Conservation (phyloP, 2,888 invertebrate genomes). For the Gymnoscelis rufifasciata region DNA sequence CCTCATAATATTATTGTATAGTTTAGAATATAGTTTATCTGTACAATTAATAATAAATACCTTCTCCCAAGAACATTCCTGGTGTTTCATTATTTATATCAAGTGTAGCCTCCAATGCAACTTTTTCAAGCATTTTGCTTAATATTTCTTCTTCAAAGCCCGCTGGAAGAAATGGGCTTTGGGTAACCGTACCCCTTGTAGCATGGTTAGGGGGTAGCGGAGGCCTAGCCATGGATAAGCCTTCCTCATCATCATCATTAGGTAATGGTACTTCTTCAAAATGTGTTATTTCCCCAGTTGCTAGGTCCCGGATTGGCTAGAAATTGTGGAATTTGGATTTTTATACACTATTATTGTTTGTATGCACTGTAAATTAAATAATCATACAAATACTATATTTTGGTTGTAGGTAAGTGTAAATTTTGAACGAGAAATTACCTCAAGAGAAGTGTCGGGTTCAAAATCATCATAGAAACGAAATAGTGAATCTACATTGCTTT, state of each 20-base stretch:
- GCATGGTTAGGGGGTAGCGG: conserved; percentile 85
- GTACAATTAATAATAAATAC: conserved; percentile 37
- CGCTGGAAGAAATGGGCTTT: conserved; percentile 93
- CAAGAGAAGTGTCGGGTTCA: conserved; percentile 59
- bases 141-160: conserved; percentile 82
- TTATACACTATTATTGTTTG: no score
- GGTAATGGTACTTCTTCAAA: conserved; percentile 75
- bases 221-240: conserved; percentile 86
- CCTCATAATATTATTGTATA: no score
- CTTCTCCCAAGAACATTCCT: conserved; percentile 73
- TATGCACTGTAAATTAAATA: no score
- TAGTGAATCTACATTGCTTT: conserved; percentile 72
- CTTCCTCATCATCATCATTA: conserved; percentile 64
- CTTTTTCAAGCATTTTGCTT: conserved; percentile 61
- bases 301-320: conserved; percentile 84
- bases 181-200: conserved; percentile 86
- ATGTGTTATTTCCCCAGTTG: conserved; percentile 86
- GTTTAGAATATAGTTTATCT: no score
- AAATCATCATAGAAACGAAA: conserved; percentile 66
- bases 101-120: conserved; percentile 53
- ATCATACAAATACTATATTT: no score
- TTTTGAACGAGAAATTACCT: conserved; percentile 43
- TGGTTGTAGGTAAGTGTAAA: no score
- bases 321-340: conserved; percentile 1
- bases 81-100: conserved; percentile 60